Conservation (phyloP, 2,888 invertebrate species). For the Mellilla xanthometata region DNA sequence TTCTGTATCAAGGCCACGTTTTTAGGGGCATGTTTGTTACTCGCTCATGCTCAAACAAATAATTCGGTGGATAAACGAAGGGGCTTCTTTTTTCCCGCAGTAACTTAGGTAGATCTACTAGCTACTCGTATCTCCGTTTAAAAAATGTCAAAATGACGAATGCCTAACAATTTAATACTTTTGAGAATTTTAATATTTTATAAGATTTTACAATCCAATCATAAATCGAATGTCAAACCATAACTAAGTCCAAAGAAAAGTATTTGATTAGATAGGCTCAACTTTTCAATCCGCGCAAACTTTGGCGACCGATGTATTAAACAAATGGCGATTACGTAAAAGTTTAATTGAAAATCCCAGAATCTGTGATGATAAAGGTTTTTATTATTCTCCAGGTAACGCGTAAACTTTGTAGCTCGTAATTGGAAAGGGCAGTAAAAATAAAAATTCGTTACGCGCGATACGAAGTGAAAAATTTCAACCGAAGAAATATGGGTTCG, state of each 20-base stretch:
- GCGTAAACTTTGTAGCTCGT: conserved; percentile 47
- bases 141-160: too few relatives aligned
- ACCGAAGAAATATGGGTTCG: neutral
- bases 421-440: conserved; percentile 48
- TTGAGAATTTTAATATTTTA: neutral
- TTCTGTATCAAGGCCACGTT: too few relatives aligned
- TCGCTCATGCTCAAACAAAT: too few relatives aligned
- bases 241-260: conserved; percentile 39
- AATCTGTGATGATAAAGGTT: conserved; percentile 57
- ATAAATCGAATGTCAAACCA: conserved; percentile 34
- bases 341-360: conserved; percentile 61
- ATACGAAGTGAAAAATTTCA: conserved; percentile 19
- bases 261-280: conserved; percentile 49
- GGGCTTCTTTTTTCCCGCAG: too few relatives aligned
- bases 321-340: conserved; percentile 56
- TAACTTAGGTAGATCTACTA: too few relatives aligned
- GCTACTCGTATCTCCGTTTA: too few relatives aligned
- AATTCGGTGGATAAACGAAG: too few relatives aligned
- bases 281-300: conserved; percentile 46
- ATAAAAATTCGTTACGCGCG: conserved; percentile 36
- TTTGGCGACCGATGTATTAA: conserved; percentile 46
- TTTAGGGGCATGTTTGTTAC: too few relatives aligned
- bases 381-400: conserved; percentile 55
- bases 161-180: too few relatives aligned
- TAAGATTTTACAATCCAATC: conserved; percentile 6